Percentiles rank a stretch among this genome's conserved stretches.
Conservation (phyloP, 2,797 vertebrate genomes). For the Acanthurus tractus region DNA sequence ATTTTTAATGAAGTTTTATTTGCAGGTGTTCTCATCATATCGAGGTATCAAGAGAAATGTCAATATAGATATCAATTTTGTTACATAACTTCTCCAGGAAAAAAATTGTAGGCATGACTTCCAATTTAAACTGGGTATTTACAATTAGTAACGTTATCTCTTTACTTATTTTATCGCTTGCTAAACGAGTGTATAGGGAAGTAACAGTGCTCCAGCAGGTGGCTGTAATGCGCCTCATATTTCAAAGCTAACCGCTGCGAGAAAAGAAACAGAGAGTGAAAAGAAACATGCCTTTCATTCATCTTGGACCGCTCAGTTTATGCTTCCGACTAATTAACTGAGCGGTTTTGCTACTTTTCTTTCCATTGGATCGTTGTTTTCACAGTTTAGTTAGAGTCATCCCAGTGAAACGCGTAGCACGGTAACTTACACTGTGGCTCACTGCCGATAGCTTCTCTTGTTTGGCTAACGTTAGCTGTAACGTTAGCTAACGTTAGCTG, state of each 20-base stretch:
- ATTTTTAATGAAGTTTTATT: no score
- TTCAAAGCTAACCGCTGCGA: fast-evolving
- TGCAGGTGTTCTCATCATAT: no score
- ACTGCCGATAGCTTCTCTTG: no score
- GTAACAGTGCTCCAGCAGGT: conserved; percentile 21
- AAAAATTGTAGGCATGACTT: background rate
- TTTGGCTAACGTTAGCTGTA: no score
- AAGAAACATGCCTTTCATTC: background rate
- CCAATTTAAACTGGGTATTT: background rate
- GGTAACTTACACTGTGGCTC: background rate
- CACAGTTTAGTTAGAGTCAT: background rate
- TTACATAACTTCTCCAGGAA: background rate
- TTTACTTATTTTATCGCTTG: background rate
- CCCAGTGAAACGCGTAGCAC: background rate
- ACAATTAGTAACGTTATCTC: no score
- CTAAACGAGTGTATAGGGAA: background rate
- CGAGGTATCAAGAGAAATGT: no score
- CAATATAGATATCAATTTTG: no score
- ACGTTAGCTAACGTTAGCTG: background rate
- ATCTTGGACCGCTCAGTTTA: fast-evolving
- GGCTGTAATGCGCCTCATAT: conserved; percentile 27
- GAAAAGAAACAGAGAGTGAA: background rate
- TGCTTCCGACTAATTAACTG: fast-evolving
- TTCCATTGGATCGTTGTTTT: background rate
- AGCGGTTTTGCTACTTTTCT: fast-evolving